These are phyloP conservation scores for Agrotis ipsilon DNA, from an alignment of 2,888 invertebrate genomes.

Conservation along the genomic window DNA sequence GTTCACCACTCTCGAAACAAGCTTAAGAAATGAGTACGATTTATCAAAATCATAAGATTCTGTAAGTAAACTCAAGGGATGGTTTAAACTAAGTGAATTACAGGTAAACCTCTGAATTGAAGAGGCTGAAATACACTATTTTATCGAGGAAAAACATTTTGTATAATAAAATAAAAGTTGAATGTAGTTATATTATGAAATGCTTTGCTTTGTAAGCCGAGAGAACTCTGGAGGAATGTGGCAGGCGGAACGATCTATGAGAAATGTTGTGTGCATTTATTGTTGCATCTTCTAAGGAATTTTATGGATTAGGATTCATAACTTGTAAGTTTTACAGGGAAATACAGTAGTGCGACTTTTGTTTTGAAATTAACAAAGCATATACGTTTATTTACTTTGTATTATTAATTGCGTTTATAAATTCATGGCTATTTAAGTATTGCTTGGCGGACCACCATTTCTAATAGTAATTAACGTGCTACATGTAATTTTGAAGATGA, in stretches of 20 bases:
- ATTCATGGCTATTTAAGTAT: background rate
- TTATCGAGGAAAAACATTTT: conserved; percentile 2
- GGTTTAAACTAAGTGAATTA: background rate
- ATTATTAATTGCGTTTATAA: too few species aligned
- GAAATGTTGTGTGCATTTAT: conserved; percentile 18
- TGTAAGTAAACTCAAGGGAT: conserved; percentile 3
- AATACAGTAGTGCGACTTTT: background rate
- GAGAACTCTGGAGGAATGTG: conserved; percentile 26
- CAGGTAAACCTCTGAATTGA: background rate
- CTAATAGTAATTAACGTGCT: too few species aligned
- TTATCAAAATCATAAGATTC: conserved; percentile 36
- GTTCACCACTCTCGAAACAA: conserved; percentile 26
- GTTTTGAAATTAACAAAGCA: background rate
- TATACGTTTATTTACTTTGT: background rate
- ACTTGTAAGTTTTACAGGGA: background rate
- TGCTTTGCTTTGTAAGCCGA: conserved; percentile 22
- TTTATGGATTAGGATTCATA: conserved; percentile 9
- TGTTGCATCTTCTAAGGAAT: conserved; percentile 27
- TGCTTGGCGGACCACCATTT: background rate
- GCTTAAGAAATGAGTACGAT: conserved; percentile 37
- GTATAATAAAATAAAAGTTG: conserved; percentile 5
- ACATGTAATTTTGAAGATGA: too few species aligned
- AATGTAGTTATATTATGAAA: conserved; percentile 14
- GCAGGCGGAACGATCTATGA: conserved; percentile 26
- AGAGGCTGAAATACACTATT: conserved; percentile 1